These are phyloP conservation scores for Lasiommata megera DNA, from an alignment of 2,888 invertebrate species.

Conservation along the genomic window DNA sequence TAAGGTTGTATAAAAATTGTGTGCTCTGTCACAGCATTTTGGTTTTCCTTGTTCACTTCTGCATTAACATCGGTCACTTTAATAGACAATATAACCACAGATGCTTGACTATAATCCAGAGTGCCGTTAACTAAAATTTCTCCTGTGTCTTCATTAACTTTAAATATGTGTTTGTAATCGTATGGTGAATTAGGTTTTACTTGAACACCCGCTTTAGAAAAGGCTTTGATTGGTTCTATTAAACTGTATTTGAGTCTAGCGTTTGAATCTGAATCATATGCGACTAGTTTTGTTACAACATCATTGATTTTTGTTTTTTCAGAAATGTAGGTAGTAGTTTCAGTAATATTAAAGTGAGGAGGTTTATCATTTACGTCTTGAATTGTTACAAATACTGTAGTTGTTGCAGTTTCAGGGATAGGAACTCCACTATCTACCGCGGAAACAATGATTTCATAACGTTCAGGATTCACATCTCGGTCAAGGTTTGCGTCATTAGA, in stretches of 20 bases:
- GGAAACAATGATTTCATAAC: conserved; percentile 86
- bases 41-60: conserved; percentile 82
- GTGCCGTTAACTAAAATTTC: conserved; percentile 85
- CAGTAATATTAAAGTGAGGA: conserved; percentile 86
- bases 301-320: conserved; percentile 84
- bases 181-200: conserved; percentile 82
- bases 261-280: conserved; percentile 86
- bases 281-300: conserved; percentile 83
- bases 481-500: conserved; percentile 88
- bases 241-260: conserved; percentile 86
- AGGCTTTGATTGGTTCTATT: conserved; percentile 84
- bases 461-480: conserved; percentile 84
- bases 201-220: conserved; percentile 88
- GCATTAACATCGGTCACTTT: conserved; percentile 87
- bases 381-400: conserved; percentile 86
- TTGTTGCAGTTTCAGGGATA: conserved; percentile 88
- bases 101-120: conserved; percentile 87
- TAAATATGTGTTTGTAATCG: conserved; percentile 85
- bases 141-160: conserved; percentile 86
- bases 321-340: conserved; percentile 85
- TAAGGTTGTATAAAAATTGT: conserved; percentile 90
- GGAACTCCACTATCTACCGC: conserved; percentile 89
- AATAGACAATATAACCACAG: conserved; percentile 87
- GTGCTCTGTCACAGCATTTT: conserved; percentile 85
- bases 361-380: conserved; percentile 91